phyloP scores from a whole-genome alignment of 2,113 vertebrate species.

The Zeus faber region DNA sequence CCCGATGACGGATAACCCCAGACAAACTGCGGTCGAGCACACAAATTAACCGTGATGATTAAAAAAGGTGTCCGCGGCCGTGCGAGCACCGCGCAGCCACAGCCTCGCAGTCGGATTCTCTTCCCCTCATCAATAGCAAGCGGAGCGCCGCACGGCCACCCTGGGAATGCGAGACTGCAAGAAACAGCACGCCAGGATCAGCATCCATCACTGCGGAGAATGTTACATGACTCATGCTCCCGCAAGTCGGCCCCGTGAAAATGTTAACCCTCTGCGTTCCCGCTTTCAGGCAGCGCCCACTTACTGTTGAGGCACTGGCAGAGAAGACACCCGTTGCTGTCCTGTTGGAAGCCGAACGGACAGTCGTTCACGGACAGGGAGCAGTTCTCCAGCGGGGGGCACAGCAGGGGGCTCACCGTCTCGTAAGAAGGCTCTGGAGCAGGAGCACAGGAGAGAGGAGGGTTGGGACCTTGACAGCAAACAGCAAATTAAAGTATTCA shows the following conservation, averaged over 20 bases:
- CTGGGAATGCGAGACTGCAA: too few species aligned
- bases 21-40: too few species aligned
- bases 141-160: too few species aligned
- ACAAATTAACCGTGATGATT: too few species aligned
- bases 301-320: conserved; percentile 79
- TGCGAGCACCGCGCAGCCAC: too few species aligned
- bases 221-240: background rate
- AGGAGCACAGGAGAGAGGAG: background rate
- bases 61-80: too few species aligned
- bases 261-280: background rate
- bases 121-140: too few species aligned
- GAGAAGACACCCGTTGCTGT: conserved; percentile 76
- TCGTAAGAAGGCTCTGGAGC: conserved; percentile 77
- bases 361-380: conserved; percentile 71
- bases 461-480: conserved; percentile 1
- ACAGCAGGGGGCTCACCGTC: conserved; percentile 76
- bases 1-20: background rate
- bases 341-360: conserved; percentile 75
- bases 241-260: background rate
- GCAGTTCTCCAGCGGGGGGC: conserved; percentile 77
- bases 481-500: background rate
- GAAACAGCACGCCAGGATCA: background rate
- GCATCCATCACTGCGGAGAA: background rate
- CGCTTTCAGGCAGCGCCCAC: conserved; percentile 22
- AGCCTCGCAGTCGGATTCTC: too few species aligned